Evolutionary conservation across 2,888 invertebrate species (phyloP).

Genomic region (Chrysina gloriosa): DNA sequence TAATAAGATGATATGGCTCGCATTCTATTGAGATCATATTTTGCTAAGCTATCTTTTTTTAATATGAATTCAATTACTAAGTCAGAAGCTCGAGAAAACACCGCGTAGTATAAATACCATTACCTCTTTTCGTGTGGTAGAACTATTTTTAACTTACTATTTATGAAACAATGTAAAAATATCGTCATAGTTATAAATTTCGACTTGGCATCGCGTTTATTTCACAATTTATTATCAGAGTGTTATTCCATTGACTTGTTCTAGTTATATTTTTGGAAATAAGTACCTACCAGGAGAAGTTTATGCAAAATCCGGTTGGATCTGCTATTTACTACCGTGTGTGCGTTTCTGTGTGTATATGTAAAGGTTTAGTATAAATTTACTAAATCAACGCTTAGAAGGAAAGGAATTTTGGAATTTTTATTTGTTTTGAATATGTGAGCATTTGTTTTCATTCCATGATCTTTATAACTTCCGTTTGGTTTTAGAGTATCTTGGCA

Average conservation of each 20-base stretch:
- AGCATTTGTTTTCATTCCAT: no score
- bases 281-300: conserved; percentile 14
- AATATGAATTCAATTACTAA: no score
- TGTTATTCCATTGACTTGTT: conserved; percentile 30
- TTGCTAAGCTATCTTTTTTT: no score
- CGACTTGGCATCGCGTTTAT: conserved; percentile 4
- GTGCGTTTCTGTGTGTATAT: not conserved
- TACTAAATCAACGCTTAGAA: not conserved
- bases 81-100: no score
- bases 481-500: not conserved
- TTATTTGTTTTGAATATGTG: not conserved
- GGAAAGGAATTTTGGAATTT: not conserved
- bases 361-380: not conserved
- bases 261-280: conserved; percentile 18
- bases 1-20: no score
- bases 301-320: conserved; percentile 13
- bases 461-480: not conserved
- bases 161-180: conserved; percentile 21
- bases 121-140: not conserved
- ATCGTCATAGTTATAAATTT: conserved; percentile 11
- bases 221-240: conserved; percentile 8
- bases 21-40: no score
- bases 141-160: conserved; percentile 14
- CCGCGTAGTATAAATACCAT: not conserved
- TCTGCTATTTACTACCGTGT: conserved; percentile 7